phyloP scores from a whole-genome alignment of 2,888 invertebrate genomes.

The Desoria tigrina region DNA sequence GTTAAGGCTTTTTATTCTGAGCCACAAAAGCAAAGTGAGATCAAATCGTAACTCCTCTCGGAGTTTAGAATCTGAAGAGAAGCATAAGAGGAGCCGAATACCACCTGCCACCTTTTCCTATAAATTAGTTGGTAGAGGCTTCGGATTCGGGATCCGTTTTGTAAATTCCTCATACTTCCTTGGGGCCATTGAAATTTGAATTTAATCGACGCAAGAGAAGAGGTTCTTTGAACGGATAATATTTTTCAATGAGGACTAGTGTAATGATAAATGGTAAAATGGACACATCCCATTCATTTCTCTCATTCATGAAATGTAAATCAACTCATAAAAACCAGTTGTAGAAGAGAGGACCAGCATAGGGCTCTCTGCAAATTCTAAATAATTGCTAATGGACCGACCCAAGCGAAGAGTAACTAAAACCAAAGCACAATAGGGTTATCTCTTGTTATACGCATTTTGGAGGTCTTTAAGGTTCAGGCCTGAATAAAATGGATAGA shows the following conservation, averaged over 20 bases:
- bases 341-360: conserved; percentile 14
- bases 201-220: neutral
- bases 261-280: no score
- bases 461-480: no score
- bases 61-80: neutral
- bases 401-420: no score
- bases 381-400: conserved; percentile 30
- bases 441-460: no score
- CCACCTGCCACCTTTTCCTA: conserved; percentile 24
- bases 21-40: neutral
- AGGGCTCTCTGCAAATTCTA: conserved; percentile 22
- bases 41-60: neutral
- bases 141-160: neutral
- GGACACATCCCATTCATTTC: no score
- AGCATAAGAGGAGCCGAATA: conserved; percentile 11
- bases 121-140: neutral
- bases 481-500: neutral
- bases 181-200: neutral
- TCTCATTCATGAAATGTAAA: conserved; percentile 36
- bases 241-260: no score
- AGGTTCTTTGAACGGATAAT: no score
- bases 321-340: conserved; percentile 38
- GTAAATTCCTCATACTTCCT: conserved; percentile 1
- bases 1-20: neutral
- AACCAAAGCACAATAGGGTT: no score